Percentiles rank a stretch among this genome's conserved stretches.
These are phyloP conservation scores for Cantharis lateralis DNA, from an alignment of 2,888 invertebrate genomes.

Conservation along the genomic window DNA sequence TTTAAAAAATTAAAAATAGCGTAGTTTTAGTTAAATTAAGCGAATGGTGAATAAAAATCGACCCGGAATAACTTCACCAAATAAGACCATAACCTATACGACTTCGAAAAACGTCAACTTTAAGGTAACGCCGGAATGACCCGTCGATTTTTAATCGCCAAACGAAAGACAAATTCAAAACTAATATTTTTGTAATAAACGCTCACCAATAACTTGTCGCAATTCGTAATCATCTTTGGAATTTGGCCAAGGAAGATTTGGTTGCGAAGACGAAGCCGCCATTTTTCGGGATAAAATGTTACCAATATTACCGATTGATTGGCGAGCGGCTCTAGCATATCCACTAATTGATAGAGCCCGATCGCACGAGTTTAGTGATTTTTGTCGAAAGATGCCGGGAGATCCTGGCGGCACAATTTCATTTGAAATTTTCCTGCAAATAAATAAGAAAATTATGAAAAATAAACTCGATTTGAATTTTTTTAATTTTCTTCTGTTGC, in stretches of 20 bases:
- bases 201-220: slow-evolving; percentile 89
- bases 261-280: slow-evolving; percentile 61
- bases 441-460: neutral
- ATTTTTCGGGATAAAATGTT: slow-evolving; percentile 66
- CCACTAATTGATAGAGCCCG: slow-evolving; percentile 52
- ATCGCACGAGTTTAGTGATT: slow-evolving; percentile 55
- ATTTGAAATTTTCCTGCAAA: slow-evolving; percentile 63
- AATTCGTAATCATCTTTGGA: slow-evolving; percentile 91
- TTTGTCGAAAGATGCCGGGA: slow-evolving; percentile 65
- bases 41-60: slow-evolving; percentile 35
- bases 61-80: slow-evolving; percentile 50
- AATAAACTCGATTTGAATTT: too few species aligned
- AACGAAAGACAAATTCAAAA: neutral
- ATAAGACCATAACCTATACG: slow-evolving; percentile 51
- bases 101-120: slow-evolving; percentile 12
- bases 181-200: slow-evolving; percentile 36
- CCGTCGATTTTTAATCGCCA: neutral
- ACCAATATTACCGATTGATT: slow-evolving; percentile 57
- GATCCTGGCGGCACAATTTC: slow-evolving; percentile 65
- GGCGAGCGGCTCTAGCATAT: slow-evolving; percentile 54
- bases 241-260: slow-evolving; percentile 78
- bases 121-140: neutral
- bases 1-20: neutral
- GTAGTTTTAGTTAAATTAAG: neutral
- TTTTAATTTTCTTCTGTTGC: too few species aligned